These are phyloP conservation scores for Troides aeacus DNA, from an alignment of 2,888 invertebrate species.

Conservation along the genomic window DNA sequence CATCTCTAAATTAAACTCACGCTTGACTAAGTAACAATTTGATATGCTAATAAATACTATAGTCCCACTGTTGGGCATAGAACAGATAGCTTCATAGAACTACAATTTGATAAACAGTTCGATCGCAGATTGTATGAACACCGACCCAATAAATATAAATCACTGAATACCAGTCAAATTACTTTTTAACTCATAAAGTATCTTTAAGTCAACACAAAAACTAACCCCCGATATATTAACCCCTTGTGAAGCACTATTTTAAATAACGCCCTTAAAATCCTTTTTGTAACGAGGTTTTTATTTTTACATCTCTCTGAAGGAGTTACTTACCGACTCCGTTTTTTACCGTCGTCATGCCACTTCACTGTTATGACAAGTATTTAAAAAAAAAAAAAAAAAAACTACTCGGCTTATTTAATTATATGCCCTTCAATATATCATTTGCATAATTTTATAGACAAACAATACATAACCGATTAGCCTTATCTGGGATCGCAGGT, in stretches of 20 bases:
- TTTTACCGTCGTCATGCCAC: background rate
- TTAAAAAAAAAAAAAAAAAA: slow-evolving; percentile 24
- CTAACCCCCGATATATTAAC: background rate
- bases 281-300: slow-evolving; percentile 4
- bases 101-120: too few relatives aligned
- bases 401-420: slow-evolving; percentile 16
- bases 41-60: too few relatives aligned
- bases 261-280: slow-evolving; percentile 9
- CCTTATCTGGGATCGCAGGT: slow-evolving; percentile 62
- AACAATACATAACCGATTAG: slow-evolving; percentile 74
- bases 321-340: background rate
- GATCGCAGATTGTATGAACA: too few relatives aligned
- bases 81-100: too few relatives aligned
- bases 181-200: too few relatives aligned
- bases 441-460: slow-evolving; percentile 48
- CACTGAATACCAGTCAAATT: too few relatives aligned
- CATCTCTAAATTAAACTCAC: too few relatives aligned
- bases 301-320: background rate
- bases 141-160: too few relatives aligned
- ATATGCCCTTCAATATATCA: slow-evolving; percentile 34
- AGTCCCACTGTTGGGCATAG: too few relatives aligned
- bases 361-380: slow-evolving; percentile 19
- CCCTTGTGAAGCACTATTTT: slow-evolving; percentile 5
- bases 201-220: background rate
- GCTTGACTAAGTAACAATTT: too few relatives aligned